Evolutionary conservation across 92 coral and sea anemone species (phyloP).

Genomic region (Scolanthus callimorphus): DNA sequence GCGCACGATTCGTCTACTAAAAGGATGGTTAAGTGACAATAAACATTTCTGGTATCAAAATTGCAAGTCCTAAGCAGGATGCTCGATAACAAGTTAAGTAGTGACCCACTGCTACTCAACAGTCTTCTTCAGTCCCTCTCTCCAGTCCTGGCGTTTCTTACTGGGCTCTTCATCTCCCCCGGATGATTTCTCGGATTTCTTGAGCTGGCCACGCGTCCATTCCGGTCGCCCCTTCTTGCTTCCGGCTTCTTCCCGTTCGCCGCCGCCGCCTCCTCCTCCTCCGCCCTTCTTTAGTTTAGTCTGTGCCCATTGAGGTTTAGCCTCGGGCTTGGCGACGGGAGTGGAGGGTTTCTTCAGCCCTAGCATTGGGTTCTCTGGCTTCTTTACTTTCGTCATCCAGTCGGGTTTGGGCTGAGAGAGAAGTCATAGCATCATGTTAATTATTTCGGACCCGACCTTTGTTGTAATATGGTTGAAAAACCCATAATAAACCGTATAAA

Average conservation of each 20-base stretch:
- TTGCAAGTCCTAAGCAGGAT: not conserved
- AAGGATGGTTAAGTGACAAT: too few relatives aligned
- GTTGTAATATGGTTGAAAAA: too few relatives aligned
- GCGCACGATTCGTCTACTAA: too few relatives aligned
- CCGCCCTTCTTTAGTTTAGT: constrained; percentile 71
- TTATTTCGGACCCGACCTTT: too few relatives aligned
- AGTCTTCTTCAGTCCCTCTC: constrained; percentile 68
- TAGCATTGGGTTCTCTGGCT: constrained; percentile 72
- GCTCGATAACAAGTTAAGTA: not conserved
- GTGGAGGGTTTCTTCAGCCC: constrained; percentile 54
- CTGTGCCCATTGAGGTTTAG: constrained; percentile 70
- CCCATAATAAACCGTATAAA: too few relatives aligned
- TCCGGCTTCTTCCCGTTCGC: constrained; percentile 31
- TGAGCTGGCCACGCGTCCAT: constrained; percentile 85
- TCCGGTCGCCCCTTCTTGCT: constrained; percentile 53
- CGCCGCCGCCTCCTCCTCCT: constrained; percentile 38
- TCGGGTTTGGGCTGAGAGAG: constrained; percentile 31
- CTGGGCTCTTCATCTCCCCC: constrained; percentile 45
- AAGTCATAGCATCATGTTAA: too few relatives aligned
- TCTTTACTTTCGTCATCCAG: constrained; percentile 76
- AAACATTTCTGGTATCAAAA: not conserved
- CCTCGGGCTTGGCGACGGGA: constrained; percentile 55
- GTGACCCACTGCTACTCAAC: constrained; percentile 12
- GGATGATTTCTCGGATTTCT: constrained; percentile 84
- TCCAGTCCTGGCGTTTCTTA: constrained; percentile 70